Evolutionary conservation across 2,888 invertebrate species (phyloP), one percentile per base, ranked within the genome.

Genomic region (Ophion obscuratus): DNA sequence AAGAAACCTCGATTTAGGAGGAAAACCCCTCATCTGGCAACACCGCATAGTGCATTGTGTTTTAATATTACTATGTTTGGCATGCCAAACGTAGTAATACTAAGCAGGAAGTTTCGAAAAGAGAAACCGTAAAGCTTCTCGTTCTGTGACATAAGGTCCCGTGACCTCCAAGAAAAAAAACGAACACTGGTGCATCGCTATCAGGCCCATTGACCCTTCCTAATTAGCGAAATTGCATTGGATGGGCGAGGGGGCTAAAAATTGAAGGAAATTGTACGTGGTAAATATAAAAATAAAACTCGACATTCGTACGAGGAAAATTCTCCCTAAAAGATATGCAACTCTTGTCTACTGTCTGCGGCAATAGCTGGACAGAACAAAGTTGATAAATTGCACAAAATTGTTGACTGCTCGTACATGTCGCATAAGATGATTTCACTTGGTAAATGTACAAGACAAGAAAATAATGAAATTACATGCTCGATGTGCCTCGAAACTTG

Each of bases 381-480:
- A 68, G 68, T 68, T 68, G 68, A 24, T 53, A 53, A 53, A 70
- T 70, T 53, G 70, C 70, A 53, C 9, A 2, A 53, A 53, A 31
- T 70, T 53, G 31, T 53, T 27, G 27, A 17, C 27, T 27, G 24
- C 53, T 27, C 53, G 11, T 53, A 53, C 14, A 53, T 27, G 47
- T 53, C 27, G 14, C 24, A 31, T 70, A 70, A 17, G 20, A 59
- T 61, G 20, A 61, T 61, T 61, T 61, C 24, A 53, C 24, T 61
- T 24, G 20, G 10, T 11, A 61, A 20, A 24, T 24, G 20, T 61
- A 24, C 20, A 24, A 61, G 20, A 20, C 61, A 20, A 20, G 47
- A 31, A 59, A 73, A 31, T 1, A 59, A 73, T 73, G 11, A 59
- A 73, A 73, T 73, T 73, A 59, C 57, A 59, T n/a, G 36, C n/a